phyloP scores from a whole-genome alignment of 1,140 invertebrate species.

The Drosophila dunni region DNA sequence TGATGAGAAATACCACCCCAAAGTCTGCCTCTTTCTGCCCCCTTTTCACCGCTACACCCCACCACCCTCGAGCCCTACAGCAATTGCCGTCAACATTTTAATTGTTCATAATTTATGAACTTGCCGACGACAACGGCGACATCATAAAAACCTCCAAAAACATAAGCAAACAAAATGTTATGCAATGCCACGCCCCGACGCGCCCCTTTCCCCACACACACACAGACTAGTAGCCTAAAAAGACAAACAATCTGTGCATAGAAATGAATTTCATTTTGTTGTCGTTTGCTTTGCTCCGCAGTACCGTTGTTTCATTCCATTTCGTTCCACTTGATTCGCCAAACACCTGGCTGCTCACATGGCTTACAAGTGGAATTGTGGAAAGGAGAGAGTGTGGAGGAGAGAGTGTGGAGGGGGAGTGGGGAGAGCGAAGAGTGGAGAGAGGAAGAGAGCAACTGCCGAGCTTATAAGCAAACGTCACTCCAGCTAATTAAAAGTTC shows the following conservation, averaged over 20 bases:
- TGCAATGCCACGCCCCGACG: slow-evolving; percentile 27
- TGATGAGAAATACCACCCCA: slow-evolving; percentile 17
- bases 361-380: slow-evolving; percentile 7
- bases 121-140: slow-evolving; percentile 29
- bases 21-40: too few relatives aligned
- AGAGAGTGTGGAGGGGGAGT: not conserved
- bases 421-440: not conserved
- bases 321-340: not conserved
- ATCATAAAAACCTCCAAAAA: slow-evolving; percentile 41
- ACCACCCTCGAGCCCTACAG: not conserved
- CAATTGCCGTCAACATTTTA: slow-evolving; percentile 24
- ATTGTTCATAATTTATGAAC: slow-evolving; percentile 61
- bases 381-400: not conserved
- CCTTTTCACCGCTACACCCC: too few relatives aligned
- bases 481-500: slow-evolving; percentile 73
- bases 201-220: too few relatives aligned
- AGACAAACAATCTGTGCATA: slow-evolving; percentile 50
- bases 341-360: slow-evolving; percentile 32
- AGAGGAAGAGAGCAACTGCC: not conserved
- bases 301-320: not conserved
- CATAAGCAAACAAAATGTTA: slow-evolving; percentile 55
- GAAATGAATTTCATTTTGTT: slow-evolving; percentile 58
- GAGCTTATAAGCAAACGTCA: slow-evolving; percentile 39
- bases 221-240: not conserved
- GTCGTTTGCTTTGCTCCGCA: not conserved